Percentiles rank a stretch among this genome's conserved stretches.
Conservation (phyloP, 2,797 vertebrate genomes). For the Acanthiza pusilla region DNA sequence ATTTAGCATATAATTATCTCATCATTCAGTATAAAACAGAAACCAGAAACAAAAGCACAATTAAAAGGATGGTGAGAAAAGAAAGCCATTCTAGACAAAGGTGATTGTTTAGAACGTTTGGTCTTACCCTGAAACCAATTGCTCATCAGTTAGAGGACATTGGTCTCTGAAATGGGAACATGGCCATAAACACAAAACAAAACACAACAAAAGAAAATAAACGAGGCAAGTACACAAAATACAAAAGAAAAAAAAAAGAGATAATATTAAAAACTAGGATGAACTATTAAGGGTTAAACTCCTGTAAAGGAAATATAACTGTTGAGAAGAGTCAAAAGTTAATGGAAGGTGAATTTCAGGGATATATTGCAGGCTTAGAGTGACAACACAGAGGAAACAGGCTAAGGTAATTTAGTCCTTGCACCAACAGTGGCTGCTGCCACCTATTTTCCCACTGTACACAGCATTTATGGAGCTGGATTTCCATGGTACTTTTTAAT, state of each 20-base stretch:
- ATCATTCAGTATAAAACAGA: slow-evolving; percentile 54
- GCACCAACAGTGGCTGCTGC: not conserved
- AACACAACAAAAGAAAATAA: slow-evolving; percentile 73
- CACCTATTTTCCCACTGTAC: accelerated
- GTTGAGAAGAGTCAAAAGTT: not conserved
- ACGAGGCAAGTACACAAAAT: slow-evolving; percentile 70
- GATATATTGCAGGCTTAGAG: not conserved
- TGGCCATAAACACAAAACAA: slow-evolving; percentile 85
- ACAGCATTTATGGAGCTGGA: not conserved
- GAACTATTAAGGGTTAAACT: not conserved
- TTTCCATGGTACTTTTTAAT: not conserved
- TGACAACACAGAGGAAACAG: not conserved
- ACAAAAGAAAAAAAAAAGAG: slow-evolving; percentile 44
- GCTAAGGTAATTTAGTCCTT: not conserved
- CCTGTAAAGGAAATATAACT: not conserved
- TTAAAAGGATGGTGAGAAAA: slow-evolving; percentile 68
- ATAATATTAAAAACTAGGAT: slow-evolving; percentile 51
- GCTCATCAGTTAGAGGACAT: slow-evolving; percentile 91
- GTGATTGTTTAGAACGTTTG: slow-evolving; percentile 80
- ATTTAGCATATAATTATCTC: slow-evolving; percentile 53
- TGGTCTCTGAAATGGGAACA: slow-evolving; percentile 95
- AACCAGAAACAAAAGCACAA: slow-evolving; percentile 69
- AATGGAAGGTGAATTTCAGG: not conserved
- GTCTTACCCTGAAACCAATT: slow-evolving; percentile 97
- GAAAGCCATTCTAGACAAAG: slow-evolving; percentile 82